These are phyloP conservation scores for Plutomurus gul DNA, from an alignment of 1,140 invertebrate species.

Conservation along the genomic window DNA sequence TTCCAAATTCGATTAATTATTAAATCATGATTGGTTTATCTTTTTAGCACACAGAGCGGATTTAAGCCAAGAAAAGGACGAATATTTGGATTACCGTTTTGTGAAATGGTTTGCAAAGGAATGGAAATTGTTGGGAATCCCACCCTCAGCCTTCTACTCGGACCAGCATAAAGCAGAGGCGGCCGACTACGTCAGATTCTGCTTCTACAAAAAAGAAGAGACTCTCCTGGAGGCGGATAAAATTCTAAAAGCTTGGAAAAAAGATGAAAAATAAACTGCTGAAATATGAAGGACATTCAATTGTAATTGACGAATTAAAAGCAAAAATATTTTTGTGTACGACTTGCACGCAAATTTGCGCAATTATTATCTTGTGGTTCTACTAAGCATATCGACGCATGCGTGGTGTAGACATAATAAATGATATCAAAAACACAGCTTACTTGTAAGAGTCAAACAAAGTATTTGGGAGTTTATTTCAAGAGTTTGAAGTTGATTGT, in stretches of 20 bases:
- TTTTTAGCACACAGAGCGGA: constrained; percentile 65
- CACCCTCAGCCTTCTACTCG: constrained; percentile 91
- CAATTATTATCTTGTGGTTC: too few relatives aligned
- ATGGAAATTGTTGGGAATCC: constrained; percentile 90
- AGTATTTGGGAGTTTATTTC: too few relatives aligned
- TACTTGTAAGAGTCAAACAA: too few relatives aligned
- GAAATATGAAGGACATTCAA: too few relatives aligned
- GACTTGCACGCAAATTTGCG: too few relatives aligned
- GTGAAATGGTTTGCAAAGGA: constrained; percentile 94
- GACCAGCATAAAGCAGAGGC: constrained; percentile 77
- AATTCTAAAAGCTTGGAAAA: constrained; percentile 15
- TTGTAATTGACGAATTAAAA: too few relatives aligned
- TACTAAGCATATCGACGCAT: too few relatives aligned
- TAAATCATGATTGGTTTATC: constrained; percentile 76
- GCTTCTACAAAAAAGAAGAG: constrained; percentile 63
- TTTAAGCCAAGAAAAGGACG: constrained; percentile 68
- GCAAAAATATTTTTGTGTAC: too few relatives aligned
- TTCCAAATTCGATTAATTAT: constrained; percentile 92
- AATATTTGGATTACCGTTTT: constrained; percentile 85
- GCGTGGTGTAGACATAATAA: too few relatives aligned
- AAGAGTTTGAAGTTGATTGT: too few relatives aligned
- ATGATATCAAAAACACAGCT: too few relatives aligned
- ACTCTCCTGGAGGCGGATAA: constrained; percentile 25
- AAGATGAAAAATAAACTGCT: too few relatives aligned
- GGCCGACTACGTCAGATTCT: constrained; percentile 81